These are phyloP conservation scores for Apteryx owenii DNA, from an alignment of 2,113 vertebrate genomes.

Conservation along the genomic window DNA sequence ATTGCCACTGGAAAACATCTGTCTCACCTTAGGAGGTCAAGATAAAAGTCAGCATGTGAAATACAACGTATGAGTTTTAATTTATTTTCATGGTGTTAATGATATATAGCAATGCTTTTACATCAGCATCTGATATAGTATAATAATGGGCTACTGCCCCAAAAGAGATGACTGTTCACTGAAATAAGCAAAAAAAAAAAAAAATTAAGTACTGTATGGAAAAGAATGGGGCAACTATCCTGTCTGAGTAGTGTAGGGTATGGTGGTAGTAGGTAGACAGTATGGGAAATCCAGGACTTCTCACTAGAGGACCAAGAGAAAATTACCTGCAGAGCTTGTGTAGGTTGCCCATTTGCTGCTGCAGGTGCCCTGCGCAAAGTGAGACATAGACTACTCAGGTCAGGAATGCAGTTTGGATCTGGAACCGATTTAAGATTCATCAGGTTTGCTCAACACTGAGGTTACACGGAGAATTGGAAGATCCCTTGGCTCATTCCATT, in stretches of 20 bases:
- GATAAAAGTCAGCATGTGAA: slow-evolving; percentile 66
- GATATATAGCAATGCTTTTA: slow-evolving; percentile 38
- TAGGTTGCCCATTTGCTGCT: rapidly evolving
- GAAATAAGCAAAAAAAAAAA: background rate
- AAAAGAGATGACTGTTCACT: background rate
- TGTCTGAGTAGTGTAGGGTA: rapidly evolving
- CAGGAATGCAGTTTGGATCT: background rate
- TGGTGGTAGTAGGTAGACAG: background rate
- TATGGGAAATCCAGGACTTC: rapidly evolving
- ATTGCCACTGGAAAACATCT: slow-evolving; percentile 68
- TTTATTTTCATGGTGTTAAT: slow-evolving; percentile 54
- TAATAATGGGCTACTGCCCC: background rate
- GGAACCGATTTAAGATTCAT: background rate
- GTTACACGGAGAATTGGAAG: background rate
- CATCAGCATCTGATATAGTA: background rate
- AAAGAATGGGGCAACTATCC: background rate
- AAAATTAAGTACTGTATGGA: background rate
- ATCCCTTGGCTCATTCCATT: background rate
- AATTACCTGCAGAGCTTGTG: rapidly evolving
- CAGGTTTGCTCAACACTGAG: background rate
- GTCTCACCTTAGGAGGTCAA: slow-evolving; percentile 77
- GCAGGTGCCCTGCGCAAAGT: no score
- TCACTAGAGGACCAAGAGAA: background rate
- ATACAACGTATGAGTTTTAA: slow-evolving; percentile 13
- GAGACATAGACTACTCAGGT: background rate